Base-by-base conservation (phyloP, 2,113 vertebrate genomes). In the Leiothrix lutea region DNA sequence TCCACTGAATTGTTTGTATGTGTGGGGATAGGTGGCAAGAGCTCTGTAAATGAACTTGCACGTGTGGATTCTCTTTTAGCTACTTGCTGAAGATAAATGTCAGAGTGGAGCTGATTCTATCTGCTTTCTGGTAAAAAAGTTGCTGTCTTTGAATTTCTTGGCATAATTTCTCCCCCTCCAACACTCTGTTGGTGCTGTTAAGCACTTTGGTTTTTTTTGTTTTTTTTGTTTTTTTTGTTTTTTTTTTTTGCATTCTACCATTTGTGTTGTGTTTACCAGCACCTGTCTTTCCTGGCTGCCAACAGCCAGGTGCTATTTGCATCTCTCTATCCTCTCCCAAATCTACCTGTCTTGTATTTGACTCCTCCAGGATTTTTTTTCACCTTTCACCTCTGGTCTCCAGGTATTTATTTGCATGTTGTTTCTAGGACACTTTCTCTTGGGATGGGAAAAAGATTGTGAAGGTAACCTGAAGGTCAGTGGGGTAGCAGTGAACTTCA, bases 401-500 rank as follows among this genome's bases (percentile, higher is more conserved):
- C 29, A 33, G 10, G 8, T 14, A 31, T 80, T 70, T 82, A 15
- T 77, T 66, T 82, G 25, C n/a, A 14, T 56, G 20, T 24, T 3
- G 1, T 54, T 88, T 44, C 12, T 51, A 17, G 25, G 29, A 65
- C 17, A 6, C 3, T 74, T 48, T 77, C 12, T 36, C 9, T 70
- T 56, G 29, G 35, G 8, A 44, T n/a, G 14, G 48, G 44, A 38
- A 40, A 44, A 65, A 47, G 31, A 29, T 13, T 53, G 47, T 36
- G 26, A 66, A 25, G 14, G 10, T 81, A 31, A 35, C 14, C 13
- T 64, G 69, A 56, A 69, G 18, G 36, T n/a, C 23, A 42, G 40
- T 58, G 64, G 88, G 77, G 70, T 73, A 31, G 91, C 88, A 92
- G 66, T 93, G 97, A 88, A 94, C 88, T 91, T 96, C 95, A 86